These are phyloP conservation scores for Trachythela sp. DNA, from an alignment of 64 coral and sea anemone genomes.

Conservation along the genomic window DNA sequence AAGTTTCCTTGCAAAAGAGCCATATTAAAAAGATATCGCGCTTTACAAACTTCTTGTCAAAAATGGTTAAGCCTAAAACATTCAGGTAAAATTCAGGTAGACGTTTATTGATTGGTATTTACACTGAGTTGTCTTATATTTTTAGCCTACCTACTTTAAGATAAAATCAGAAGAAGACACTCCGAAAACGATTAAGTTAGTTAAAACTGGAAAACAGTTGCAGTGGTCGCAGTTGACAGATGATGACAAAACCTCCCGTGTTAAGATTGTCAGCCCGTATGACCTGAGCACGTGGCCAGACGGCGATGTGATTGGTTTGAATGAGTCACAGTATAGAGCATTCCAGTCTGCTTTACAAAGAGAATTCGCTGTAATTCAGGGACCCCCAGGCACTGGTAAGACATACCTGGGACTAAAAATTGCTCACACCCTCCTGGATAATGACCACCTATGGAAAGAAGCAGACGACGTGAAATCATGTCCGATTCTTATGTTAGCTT, in stretches of 20 bases:
- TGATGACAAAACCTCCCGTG: not conserved
- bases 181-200: not conserved
- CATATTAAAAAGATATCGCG: too few relatives aligned
- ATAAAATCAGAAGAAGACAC: not conserved
- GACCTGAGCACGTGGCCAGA: slow-evolving; percentile 36
- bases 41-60: too few relatives aligned
- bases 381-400: slow-evolving; percentile 85
- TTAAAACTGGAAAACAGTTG: not conserved
- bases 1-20: too few relatives aligned
- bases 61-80: too few relatives aligned
- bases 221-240: too few relatives aligned
- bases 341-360: slow-evolving; percentile 64
- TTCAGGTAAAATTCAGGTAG: not conserved
- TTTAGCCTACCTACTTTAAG: slow-evolving; percentile 1
- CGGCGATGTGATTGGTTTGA: slow-evolving; percentile 46
- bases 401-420: slow-evolving; percentile 87
- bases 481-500: slow-evolving; percentile 84
- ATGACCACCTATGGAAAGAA: slow-evolving; percentile 49
- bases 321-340: slow-evolving; percentile 56
- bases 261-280: not conserved
- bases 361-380: slow-evolving; percentile 78
- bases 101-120: not conserved
- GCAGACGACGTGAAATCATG: not conserved
- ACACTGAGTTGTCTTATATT: not conserved
- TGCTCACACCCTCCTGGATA: slow-evolving; percentile 53